Conservation (phyloP, 2,888 invertebrate genomes). For the Merodon equestris region DNA sequence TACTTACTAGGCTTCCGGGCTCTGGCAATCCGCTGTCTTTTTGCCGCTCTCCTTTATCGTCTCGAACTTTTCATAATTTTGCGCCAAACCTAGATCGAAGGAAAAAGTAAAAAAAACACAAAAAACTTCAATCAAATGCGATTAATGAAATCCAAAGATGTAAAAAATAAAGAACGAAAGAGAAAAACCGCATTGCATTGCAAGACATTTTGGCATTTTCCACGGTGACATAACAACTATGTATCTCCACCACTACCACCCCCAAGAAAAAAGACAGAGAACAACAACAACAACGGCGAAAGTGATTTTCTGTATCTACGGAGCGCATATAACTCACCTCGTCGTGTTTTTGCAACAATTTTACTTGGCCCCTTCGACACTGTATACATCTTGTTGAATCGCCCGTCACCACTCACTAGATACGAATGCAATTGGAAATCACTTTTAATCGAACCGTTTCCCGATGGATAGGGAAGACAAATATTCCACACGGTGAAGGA, state of each 20-base stretch:
- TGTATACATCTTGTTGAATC: slow-evolving; percentile 85
- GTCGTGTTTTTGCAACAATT: slow-evolving; percentile 91
- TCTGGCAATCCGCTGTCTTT: slow-evolving; percentile 84
- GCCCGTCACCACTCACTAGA: no score
- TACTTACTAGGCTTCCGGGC: slow-evolving; percentile 84
- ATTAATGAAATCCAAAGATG: slow-evolving; percentile 4
- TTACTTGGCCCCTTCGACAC: slow-evolving; percentile 93
- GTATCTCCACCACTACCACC: slow-evolving; percentile 38
- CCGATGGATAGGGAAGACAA: slow-evolving; percentile 12
- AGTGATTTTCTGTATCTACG: no score
- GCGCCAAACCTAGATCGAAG: slow-evolving; percentile 85
- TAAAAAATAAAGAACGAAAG: not conserved
- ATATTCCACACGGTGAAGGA: not conserved
- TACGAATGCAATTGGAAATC: slow-evolving; percentile 1
- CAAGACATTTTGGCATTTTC: slow-evolving; percentile 56
- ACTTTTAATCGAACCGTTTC: slow-evolving; percentile 26
- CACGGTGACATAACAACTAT: slow-evolving; percentile 63
- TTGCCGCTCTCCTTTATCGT: slow-evolving; percentile 85
- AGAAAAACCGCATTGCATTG: slow-evolving; percentile 40
- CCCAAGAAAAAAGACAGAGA: not conserved
- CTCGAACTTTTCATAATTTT: slow-evolving; percentile 89
- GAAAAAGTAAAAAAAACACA: slow-evolving; percentile 9
- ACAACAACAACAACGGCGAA: no score
- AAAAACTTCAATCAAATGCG: slow-evolving; percentile 1
- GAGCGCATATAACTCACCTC: slow-evolving; percentile 82